Conservation (phyloP, 2,888 invertebrate species). For the Scaptomyza tumidula region DNA sequence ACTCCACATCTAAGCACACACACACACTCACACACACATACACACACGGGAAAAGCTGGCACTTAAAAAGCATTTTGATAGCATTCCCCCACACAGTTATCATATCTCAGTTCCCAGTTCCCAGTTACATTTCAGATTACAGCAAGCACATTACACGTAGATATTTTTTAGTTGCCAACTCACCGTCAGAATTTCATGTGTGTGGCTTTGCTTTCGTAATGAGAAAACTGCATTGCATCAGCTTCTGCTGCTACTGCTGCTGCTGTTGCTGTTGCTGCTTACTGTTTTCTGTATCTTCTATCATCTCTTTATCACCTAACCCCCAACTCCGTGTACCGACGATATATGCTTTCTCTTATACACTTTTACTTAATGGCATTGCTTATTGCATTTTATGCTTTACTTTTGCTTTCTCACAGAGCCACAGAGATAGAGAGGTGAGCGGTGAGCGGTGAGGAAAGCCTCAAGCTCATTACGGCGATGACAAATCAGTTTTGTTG, state of each 20-base stretch:
- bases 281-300: slow-evolving; percentile 10
- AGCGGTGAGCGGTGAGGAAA: slow-evolving; percentile 42
- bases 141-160: slow-evolving; percentile 34
- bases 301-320: background rate
- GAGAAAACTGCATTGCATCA: slow-evolving; percentile 63
- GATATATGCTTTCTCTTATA: slow-evolving; percentile 42
- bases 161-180: slow-evolving; percentile 58
- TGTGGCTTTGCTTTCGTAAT: slow-evolving; percentile 58
- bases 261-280: background rate
- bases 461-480: slow-evolving; percentile 74
- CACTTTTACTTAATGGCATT: slow-evolving; percentile 71
- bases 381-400: slow-evolving; percentile 73
- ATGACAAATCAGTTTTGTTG: slow-evolving; percentile 80
- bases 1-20: background rate
- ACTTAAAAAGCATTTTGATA: slow-evolving; percentile 29
- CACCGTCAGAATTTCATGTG: slow-evolving; percentile 48
- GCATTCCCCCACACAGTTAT: slow-evolving; percentile 19
- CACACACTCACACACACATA: background rate
- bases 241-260: background rate
- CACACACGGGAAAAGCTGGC: background rate
- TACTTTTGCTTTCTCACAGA: slow-evolving; percentile 72
- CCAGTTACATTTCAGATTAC: slow-evolving; percentile 43
- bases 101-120: slow-evolving; percentile 20
- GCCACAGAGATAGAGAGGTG: background rate
- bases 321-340: background rate